Evolutionary conservation across 2,113 vertebrate species (phyloP), one percentile per base, ranked within the genome.

Genomic region (Daphoenositta chrysoptera): DNA sequence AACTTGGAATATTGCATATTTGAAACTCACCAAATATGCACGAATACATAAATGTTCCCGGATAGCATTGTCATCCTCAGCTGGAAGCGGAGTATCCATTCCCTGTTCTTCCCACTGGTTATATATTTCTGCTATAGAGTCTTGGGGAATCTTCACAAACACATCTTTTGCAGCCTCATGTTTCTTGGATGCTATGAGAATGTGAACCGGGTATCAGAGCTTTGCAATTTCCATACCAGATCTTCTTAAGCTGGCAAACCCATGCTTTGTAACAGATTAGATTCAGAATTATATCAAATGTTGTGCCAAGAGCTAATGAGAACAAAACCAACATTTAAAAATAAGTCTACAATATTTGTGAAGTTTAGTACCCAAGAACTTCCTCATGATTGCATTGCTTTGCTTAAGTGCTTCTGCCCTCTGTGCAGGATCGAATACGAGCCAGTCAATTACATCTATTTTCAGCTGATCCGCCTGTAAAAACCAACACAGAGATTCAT

Each of bases 301-400:
- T 7, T 30, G 5, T 37, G 35, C 68, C 51, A 80, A 90, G 30
- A 90, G 68, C 31, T 64, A 94, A 44, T 2, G 20, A 77, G 42
- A 89, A 91, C 39, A 90, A 69, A 93, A 4, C 0, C 33, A 64
- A 39, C 42, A n/a, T 79, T 79, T 75, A n/a, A 75, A 68, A 81
- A 16, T 61, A 78, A 42, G 4, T 58, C 31, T 87, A 90, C 27
- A 87, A 31, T 85, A 83, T 56, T 45, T 79, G 50, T 86, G 58
- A 88, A 93, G 82, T 76, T 61, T 23, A 84, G 57, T 98, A 99
- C 99, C 99, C 93, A 99, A 97, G 90, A 99, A 99, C 93, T 98
- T 99, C 96, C 99, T 99, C 98, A 99, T 99, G 97, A 99, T 99
- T 57, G 99, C 99, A 87, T 99, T 99, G 98, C 99, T 99, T 97